Conservation (phyloP, 1,140 invertebrate genomes). For the Cotesia glomerata region DNA sequence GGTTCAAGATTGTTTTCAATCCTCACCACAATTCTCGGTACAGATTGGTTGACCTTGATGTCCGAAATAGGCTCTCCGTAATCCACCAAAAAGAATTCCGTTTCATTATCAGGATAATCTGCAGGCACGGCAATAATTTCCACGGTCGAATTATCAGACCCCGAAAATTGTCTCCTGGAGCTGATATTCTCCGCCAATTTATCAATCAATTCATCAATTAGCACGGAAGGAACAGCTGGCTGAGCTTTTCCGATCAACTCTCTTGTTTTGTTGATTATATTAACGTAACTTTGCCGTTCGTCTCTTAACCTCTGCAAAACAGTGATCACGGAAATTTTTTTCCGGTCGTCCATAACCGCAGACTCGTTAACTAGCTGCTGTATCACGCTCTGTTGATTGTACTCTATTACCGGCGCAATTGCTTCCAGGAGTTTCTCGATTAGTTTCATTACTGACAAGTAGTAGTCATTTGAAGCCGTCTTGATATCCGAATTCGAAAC, state of each 20-base stretch:
- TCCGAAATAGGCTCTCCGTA: constrained; percentile 13
- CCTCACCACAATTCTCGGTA: constrained; percentile 7
- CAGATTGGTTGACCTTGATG: constrained; percentile 2
- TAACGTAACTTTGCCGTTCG: not conserved
- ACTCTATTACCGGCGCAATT: not conserved
- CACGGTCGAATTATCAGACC: not conserved
- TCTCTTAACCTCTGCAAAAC: constrained; percentile 15
- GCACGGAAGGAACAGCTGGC: not conserved
- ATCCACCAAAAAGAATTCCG: constrained; percentile 16
- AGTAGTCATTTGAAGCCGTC: not conserved
- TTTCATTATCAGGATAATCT: constrained; percentile 8
- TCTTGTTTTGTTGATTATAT: constrained; percentile 17
- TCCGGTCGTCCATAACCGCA: not conserved
- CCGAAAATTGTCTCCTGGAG: not conserved
- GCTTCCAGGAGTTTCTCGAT: not conserved
- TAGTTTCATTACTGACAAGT: not conserved
- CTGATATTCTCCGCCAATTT: not conserved
- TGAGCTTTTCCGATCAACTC: not conserved
- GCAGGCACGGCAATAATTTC: not conserved
- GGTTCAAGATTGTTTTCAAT: constrained; percentile 17
- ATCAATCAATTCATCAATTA: not conserved
- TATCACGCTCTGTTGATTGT: not conserved
- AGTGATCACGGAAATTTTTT: not conserved
- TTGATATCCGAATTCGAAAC: not conserved
- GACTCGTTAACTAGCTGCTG: not conserved